These are phyloP conservation scores for Psittacus erithacus DNA, from an alignment of 2,113 vertebrate genomes.

Conservation along the genomic window DNA sequence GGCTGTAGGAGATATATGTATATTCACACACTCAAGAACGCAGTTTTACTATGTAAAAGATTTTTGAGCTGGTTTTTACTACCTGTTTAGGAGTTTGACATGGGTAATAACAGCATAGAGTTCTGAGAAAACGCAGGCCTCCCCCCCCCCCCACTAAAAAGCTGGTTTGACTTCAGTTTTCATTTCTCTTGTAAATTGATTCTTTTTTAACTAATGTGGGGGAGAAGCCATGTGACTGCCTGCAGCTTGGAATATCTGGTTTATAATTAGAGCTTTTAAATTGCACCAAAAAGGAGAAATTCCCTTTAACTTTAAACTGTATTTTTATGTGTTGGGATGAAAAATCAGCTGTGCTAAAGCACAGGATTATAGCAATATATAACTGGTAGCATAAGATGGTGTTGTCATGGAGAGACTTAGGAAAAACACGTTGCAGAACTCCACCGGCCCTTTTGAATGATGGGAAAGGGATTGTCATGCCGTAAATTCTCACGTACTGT, in stretches of 20 bases:
- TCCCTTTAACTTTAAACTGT: background rate
- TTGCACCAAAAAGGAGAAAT: background rate
- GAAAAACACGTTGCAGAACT: background rate
- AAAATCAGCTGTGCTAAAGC: background rate
- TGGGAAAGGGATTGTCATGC: background rate
- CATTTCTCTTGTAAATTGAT: background rate
- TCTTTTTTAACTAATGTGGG: background rate
- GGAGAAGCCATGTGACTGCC: background rate
- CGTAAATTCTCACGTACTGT: background rate
- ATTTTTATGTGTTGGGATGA: background rate
- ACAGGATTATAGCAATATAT: background rate
- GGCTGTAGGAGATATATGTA: background rate
- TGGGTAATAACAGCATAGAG: background rate
- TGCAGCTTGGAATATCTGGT: background rate
- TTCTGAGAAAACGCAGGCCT: background rate
- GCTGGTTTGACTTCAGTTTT: background rate
- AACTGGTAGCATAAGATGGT: background rate
- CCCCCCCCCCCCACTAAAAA: background rate
- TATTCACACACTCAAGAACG: background rate
- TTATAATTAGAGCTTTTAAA: background rate
- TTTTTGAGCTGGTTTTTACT: background rate
- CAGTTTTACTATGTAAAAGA: background rate
- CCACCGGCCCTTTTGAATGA: background rate
- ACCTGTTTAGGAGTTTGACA: background rate
- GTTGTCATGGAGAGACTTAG: background rate